Percentiles rank a stretch among this genome's conserved stretches.
These are phyloP conservation scores for Leptinotarsa lineolata DNA, from an alignment of 1,140 invertebrate species.

Conservation along the genomic window DNA sequence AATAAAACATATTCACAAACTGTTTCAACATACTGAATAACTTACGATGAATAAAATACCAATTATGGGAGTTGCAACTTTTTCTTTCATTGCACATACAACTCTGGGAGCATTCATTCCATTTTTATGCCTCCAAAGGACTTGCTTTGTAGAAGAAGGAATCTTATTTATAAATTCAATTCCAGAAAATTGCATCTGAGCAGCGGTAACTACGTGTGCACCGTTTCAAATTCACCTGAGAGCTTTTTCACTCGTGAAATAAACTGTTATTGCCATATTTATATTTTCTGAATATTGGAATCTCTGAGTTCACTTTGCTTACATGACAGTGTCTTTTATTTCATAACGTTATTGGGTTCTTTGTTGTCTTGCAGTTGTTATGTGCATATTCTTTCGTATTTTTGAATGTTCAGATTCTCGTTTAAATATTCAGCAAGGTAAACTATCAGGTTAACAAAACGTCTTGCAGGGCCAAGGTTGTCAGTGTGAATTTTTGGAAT, in stretches of 20 bases:
- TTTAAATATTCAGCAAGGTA: too few relatives aligned
- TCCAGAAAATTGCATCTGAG: background rate
- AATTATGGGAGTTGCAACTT: too few relatives aligned
- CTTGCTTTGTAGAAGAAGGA: background rate
- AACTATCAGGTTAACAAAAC: too few relatives aligned
- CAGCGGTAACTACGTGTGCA: background rate
- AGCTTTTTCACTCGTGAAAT: background rate
- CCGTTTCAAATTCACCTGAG: background rate
- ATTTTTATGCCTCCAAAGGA: background rate
- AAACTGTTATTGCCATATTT: background rate
- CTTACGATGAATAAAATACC: too few relatives aligned
- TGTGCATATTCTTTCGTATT: too few relatives aligned
- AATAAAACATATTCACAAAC: too few relatives aligned
- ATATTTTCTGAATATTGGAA: background rate
- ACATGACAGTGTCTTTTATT: background rate
- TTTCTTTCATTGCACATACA: too few relatives aligned
- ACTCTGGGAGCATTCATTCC: background rate
- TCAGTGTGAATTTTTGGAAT: too few relatives aligned
- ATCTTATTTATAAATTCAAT: conserved; percentile 7
- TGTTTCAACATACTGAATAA: too few relatives aligned
- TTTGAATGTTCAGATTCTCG: too few relatives aligned
- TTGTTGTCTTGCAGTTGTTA: background rate
- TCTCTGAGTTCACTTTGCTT: background rate
- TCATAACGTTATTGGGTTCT: background rate
- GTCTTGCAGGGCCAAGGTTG: too few relatives aligned